Conservation (phyloP, 1,140 invertebrate species). For the Battus philenor region DNA sequence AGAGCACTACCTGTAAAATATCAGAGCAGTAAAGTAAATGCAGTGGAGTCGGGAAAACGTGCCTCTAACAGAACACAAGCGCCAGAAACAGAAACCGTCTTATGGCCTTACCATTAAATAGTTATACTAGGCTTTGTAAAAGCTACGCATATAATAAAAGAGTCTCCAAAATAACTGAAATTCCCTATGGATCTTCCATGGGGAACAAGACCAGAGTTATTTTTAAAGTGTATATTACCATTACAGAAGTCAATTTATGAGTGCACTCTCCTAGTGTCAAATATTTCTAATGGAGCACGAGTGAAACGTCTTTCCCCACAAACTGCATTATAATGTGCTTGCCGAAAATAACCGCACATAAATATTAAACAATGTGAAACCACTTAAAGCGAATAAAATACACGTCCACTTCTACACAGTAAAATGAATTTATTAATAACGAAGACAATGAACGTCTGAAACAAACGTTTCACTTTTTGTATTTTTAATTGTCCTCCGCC, state of each 20-base stretch:
- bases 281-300: conserved; percentile 73
- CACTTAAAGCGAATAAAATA: conserved; percentile 76
- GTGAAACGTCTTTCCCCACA: conserved; percentile 70
- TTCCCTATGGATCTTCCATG: conserved; percentile 11
- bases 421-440: conserved; percentile 77
- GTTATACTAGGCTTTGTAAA: background rate
- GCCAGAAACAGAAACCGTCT: conserved; percentile 1
- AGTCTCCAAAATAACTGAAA: background rate
- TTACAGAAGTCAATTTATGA: conserved; percentile 71
- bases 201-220: conserved; percentile 46
- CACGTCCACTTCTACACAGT: conserved; percentile 71
- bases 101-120: conserved; percentile 5
- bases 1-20: conserved; percentile 72
- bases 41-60: conserved; percentile 54
- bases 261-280: conserved; percentile 71
- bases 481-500: conserved; percentile 73
- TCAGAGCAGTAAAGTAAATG: conserved; percentile 74
- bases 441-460: conserved; percentile 74
- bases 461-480: conserved; percentile 71
- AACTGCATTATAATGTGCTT: conserved; percentile 72
- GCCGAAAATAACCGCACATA: conserved; percentile 74
- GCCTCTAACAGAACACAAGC: conserved; percentile 30
- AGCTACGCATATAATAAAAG: no score
- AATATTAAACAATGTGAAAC: conserved; percentile 76
- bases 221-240: conserved; percentile 55